Evolutionary conservation across 30 jellyfish, hydroid and myxozoan species (phyloP), one percentile per base, ranked within the genome.

Genomic region (Turritopsis rubra): DNA sequence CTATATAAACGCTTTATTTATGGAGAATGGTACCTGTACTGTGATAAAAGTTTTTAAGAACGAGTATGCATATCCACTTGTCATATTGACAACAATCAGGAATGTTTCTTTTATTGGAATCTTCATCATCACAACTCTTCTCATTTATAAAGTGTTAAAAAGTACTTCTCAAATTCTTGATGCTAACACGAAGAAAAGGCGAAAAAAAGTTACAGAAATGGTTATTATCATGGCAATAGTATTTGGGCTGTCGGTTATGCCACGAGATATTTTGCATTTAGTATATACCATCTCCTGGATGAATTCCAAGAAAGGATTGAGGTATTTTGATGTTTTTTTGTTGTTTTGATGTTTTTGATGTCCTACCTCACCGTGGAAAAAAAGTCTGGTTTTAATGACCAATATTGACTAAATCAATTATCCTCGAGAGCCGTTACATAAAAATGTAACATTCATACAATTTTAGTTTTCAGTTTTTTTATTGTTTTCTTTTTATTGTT

Each of bases 181-280:
- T 21, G 16, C 76, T 53, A 65, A 73, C 29, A 31, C 85, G 30
- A 54, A 52, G 30, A 30, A 24, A 4, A 53, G 72, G 30, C 71
- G 79, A 71, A 70, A 77, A 27, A 83, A 54, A 20, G 89, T 81
- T 23, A 83, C 83, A 83, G 85, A 89, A 18, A 80, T 87, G 81
- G 52, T 91, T 1, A 52, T 83, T 17, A 79, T 86, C 23, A 85
- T 91, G 60, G 95, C 86, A 17, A 83, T 72, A 20, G 82, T 74
- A 16, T 91, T 91, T 65, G 83, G 79, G 28, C 22, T 91, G 20
- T 66, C 83, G 71, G 90, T 87, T 5, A 75, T 91, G n/a, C 97
- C 97, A 4, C 77, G 87, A 22, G 97, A 91, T 83, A 84, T 83
- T 29, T 53, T 84, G 30, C 96, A 91, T 31, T 60, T 91, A 54